Conservation (phyloP, 2,888 invertebrate species). For the Drosophila greeni region DNA sequence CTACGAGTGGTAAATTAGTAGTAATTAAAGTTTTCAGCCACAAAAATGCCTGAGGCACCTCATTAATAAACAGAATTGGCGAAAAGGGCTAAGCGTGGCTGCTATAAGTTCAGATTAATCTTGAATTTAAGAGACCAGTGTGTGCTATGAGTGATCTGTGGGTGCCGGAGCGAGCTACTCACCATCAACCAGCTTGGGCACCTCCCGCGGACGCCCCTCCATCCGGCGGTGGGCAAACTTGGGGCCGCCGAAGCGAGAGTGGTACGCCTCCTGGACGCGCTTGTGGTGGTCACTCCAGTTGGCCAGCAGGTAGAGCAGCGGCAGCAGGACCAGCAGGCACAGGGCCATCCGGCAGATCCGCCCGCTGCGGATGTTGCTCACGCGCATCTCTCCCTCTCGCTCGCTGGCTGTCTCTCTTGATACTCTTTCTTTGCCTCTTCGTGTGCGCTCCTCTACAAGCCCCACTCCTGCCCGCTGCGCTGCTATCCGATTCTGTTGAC, state of each 20-base stretch:
- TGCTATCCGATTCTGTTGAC: constrained; percentile 37
- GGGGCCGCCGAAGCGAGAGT: constrained; percentile 67
- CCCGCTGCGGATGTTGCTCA: constrained; percentile 82
- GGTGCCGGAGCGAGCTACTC: constrained; percentile 14
- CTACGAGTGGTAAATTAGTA: neutral
- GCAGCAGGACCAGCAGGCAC: constrained; percentile 80
- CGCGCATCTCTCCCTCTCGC: constrained; percentile 79
- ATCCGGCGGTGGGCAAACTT: constrained; percentile 65
- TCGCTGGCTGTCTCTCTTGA: neutral
- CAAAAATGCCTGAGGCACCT: neutral
- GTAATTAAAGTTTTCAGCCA: neutral
- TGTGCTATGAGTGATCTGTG: neutral
- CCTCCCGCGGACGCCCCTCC: constrained; percentile 72
- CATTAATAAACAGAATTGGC: neutral
- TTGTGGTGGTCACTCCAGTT: constrained; percentile 81
- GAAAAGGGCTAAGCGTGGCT: neutral
- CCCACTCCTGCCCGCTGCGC: neutral
- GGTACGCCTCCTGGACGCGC: constrained; percentile 73
- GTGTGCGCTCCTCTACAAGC: neutral
- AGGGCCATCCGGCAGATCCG: constrained; percentile 81
- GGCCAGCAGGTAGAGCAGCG: constrained; percentile 83
- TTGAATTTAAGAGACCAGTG: neutral
- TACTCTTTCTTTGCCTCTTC: neutral
- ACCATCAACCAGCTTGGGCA: constrained; percentile 78
- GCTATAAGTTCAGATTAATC: neutral